Evolutionary conservation across 2,797 vertebrate genomes (phyloP).

Genomic region (Pseudocheirus occidentalis): DNA sequence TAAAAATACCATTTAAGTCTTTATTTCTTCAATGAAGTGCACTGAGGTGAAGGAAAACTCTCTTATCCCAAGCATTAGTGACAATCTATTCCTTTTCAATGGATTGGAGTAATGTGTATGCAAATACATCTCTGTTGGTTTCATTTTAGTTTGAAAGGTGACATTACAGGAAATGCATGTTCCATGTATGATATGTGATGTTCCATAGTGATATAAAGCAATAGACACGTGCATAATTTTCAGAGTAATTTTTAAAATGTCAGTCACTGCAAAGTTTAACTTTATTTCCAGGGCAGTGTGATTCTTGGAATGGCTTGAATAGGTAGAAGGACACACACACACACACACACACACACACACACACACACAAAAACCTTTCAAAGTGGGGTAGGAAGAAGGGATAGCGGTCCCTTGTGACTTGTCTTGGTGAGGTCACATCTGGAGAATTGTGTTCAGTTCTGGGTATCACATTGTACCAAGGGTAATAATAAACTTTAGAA

Average conservation of each 20-base stretch:
- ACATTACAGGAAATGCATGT: background rate
- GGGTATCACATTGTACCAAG: background rate
- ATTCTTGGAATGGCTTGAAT: background rate
- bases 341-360: background rate
- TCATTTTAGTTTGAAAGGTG: background rate
- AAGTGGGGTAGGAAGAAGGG: background rate
- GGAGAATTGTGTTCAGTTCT: background rate
- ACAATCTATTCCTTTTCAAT: slow-evolving; percentile 63
- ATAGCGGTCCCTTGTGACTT: background rate
- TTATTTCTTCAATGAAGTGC: slow-evolving; percentile 69
- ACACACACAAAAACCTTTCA: background rate
- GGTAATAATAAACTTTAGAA: background rate
- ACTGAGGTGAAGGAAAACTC: slow-evolving; percentile 68
- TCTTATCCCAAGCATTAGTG: slow-evolving; percentile 61
- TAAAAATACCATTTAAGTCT: slow-evolving; percentile 73
- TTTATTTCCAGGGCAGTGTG: slow-evolving; percentile 14
- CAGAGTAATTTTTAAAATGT: background rate
- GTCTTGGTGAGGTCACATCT: background rate
- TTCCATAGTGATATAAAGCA: background rate
- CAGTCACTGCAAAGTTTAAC: slow-evolving; percentile 23
- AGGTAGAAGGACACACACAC: background rate
- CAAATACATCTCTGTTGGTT: slow-evolving; percentile 13
- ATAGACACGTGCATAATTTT: background rate
- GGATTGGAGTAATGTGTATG: slow-evolving; percentile 31
- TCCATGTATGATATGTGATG: slow-evolving; percentile 10